phyloP scores from a whole-genome alignment of 2,888 invertebrate genomes.

The Actias luna region DNA sequence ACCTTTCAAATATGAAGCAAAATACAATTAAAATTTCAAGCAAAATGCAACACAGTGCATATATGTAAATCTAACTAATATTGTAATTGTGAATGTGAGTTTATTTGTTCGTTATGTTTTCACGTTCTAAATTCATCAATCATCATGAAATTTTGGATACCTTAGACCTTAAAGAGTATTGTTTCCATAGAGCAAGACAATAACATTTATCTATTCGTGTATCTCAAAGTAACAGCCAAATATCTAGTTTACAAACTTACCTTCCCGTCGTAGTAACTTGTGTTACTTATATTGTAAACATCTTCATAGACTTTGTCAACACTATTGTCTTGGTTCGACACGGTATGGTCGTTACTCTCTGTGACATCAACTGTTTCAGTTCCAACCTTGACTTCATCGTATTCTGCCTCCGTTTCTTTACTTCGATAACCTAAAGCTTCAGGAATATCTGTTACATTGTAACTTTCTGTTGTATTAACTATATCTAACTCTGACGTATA shows the following conservation, averaged over 20 bases:
- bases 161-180: no score
- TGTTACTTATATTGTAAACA: conserved; percentile 7
- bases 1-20: no score
- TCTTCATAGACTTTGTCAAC: conserved; percentile 2
- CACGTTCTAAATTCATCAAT: no score
- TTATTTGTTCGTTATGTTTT: no score
- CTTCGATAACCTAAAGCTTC: conserved; percentile 9
- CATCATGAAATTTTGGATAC: no score
- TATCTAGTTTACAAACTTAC: conserved; percentile 9
- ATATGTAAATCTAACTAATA: no score
- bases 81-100: no score
- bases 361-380: conserved; percentile 12
- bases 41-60: not conserved
- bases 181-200: no score
- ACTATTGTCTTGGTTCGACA: conserved; percentile 11
- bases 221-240: not conserved
- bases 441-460: conserved; percentile 9
- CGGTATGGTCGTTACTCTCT: conserved; percentile 11
- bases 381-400: not conserved
- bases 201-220: not conserved
- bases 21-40: no score
- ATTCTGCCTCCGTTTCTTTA: conserved; percentile 4
- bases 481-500: not conserved
- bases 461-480: conserved; percentile 13
- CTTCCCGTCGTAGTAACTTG: conserved; percentile 5